Conservation (phyloP, 1,140 invertebrate species). For the Drosophila baimaii region DNA sequence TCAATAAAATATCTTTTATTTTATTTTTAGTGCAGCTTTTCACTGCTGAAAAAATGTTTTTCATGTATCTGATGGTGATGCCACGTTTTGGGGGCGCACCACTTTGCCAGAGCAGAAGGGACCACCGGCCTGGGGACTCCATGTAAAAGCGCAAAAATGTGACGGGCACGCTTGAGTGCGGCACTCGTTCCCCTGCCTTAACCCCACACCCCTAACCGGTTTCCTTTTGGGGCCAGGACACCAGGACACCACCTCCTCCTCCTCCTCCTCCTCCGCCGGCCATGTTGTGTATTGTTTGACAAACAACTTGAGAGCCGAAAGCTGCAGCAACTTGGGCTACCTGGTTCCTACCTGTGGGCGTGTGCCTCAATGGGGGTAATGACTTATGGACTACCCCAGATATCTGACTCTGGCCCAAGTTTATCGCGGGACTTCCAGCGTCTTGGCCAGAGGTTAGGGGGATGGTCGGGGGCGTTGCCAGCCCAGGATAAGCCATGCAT, state of each 20-base stretch:
- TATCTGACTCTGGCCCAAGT: conserved; percentile 33
- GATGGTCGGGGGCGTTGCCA: conserved; percentile 10
- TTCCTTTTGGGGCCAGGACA: conserved; percentile 23
- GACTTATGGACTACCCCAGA: conserved; percentile 66
- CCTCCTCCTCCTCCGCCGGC: conserved; percentile 5
- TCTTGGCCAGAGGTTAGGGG: conserved; percentile 32
- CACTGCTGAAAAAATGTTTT: conserved; percentile 67
- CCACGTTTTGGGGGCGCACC: conserved; percentile 12
- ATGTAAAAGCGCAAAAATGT: conserved; percentile 75
- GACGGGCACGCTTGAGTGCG: conserved; percentile 75
- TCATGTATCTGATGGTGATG: conserved; percentile 77
- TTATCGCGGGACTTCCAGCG: conserved; percentile 33
- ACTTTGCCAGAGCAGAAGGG: conserved; percentile 3
- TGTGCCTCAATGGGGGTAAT: conserved; percentile 65
- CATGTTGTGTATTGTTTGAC: conserved; percentile 72
- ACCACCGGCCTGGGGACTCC: conserved; percentile 11
- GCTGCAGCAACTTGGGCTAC: conserved; percentile 23
- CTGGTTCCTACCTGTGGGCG: conserved; percentile 45
- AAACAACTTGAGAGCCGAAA: conserved; percentile 72
- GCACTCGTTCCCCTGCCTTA: conserved; percentile 27
- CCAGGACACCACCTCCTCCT: background rate
- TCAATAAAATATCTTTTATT: conserved; percentile 82
- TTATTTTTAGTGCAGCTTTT: conserved; percentile 79
- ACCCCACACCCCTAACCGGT: conserved; percentile 3
- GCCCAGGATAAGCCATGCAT: conserved; percentile 68